Evolutionary conservation across 2,888 invertebrate species (phyloP).

Genomic region (Frankliniella intonsa): DNA sequence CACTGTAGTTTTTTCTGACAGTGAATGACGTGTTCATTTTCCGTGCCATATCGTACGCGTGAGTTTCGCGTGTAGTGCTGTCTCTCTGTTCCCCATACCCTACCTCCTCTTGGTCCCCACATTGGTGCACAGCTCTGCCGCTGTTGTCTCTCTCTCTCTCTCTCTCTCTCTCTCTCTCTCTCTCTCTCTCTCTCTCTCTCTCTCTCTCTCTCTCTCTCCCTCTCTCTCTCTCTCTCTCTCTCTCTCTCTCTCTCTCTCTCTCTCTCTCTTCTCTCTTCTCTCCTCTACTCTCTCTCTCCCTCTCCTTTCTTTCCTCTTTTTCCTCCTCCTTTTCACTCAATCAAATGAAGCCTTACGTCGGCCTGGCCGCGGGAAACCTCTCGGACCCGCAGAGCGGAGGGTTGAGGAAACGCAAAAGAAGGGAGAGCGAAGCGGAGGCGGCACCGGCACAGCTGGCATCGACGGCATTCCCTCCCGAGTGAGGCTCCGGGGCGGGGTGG

Average conservation of each 20-base stretch:
- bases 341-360: conserved; percentile 43
- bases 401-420: too few relatives aligned
- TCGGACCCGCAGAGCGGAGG: conserved; percentile 28
- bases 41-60: too few relatives aligned
- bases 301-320: not conserved
- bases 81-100: too few relatives aligned
- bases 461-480: conserved; percentile 37
- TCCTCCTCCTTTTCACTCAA: conserved; percentile 43
- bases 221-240: too few relatives aligned
- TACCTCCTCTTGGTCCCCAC: too few relatives aligned
- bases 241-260: not conserved
- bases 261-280: not conserved
- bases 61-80: too few relatives aligned
- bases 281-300: not conserved
- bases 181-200: conserved; percentile 40
- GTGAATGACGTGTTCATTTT: too few relatives aligned
- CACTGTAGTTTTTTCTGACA: too few relatives aligned
- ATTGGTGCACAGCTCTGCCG: too few relatives aligned
- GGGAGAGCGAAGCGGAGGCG: too few relatives aligned
- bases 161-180: not conserved
- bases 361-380: conserved; percentile 35
- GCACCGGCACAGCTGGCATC: too few relatives aligned
- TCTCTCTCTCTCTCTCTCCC: too few relatives aligned
- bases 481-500: conserved; percentile 37
- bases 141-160: not conserved